These are phyloP conservation scores for Enteromius mattozi DNA, from an alignment of 2,797 vertebrate genomes.

Conservation along the genomic window DNA sequence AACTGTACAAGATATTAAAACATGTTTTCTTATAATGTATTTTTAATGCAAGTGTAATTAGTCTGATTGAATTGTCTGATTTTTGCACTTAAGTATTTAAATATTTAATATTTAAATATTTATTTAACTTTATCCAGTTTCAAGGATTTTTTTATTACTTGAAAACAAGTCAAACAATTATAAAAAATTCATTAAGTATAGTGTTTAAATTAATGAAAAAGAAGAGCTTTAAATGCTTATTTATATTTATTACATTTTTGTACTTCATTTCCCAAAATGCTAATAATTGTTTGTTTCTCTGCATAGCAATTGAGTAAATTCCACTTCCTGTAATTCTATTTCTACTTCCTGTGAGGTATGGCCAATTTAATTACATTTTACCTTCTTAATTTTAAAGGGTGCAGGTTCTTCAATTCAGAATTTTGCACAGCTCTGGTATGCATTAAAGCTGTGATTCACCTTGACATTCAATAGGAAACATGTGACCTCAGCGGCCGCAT, in stretches of 20 bases:
- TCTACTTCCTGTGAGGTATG: not conserved
- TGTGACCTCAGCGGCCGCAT: not conserved
- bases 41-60: not conserved
- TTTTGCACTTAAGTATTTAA: not conserved
- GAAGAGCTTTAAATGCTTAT: not conserved
- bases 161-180: not conserved
- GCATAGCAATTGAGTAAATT: not conserved
- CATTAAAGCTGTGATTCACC: slow-evolving; percentile 27
- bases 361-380: not conserved
- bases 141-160: not conserved
- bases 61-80: not conserved
- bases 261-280: not conserved
- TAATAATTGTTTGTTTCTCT: not conserved
- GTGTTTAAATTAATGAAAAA: not conserved
- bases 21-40: not conserved
- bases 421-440: not conserved
- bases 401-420: not conserved
- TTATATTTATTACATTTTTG: not conserved
- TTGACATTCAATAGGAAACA: slow-evolving; percentile 21
- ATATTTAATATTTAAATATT: not conserved
- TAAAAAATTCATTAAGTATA: not conserved
- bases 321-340: not conserved
- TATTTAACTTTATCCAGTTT: not conserved
- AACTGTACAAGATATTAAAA: not conserved
- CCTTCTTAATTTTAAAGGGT: not conserved